These are phyloP conservation scores for Lithobates sylvaticus DNA, from an alignment of 2,797 vertebrate genomes.

Conservation along the genomic window DNA sequence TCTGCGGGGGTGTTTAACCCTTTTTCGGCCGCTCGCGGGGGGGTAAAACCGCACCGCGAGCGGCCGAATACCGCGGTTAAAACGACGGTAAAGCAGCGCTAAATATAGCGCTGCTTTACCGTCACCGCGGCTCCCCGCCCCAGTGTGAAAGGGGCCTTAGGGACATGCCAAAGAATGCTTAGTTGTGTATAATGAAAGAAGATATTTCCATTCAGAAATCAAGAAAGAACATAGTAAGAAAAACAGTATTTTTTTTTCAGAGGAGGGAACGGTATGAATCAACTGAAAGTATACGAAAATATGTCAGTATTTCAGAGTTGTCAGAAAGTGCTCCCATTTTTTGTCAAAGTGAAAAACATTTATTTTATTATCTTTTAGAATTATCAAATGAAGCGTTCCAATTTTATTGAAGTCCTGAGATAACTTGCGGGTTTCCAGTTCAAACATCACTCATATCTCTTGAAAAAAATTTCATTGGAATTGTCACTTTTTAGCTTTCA, in stretches of 20 bases:
- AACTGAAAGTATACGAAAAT: not conserved
- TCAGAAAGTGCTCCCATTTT: not conserved
- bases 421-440: not conserved
- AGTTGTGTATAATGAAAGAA: not conserved
- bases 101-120: too few species aligned
- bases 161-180: not conserved
- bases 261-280: too few species aligned
- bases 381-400: not conserved
- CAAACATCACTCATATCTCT: not conserved
- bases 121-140: too few species aligned
- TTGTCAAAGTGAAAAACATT: not conserved
- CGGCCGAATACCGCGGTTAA: too few species aligned
- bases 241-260: too few species aligned
- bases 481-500: not conserved
- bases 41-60: too few species aligned
- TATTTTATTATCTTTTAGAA: not conserved
- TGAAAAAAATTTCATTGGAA: not conserved
- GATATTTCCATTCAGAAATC: not conserved
- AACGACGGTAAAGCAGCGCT: too few species aligned
- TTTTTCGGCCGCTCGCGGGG: too few species aligned
- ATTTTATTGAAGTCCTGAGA: constrained; percentile 7
- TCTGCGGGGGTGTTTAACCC: too few species aligned
- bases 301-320: not conserved
- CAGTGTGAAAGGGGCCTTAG: too few species aligned
- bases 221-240: too few species aligned